Base-by-base conservation (phyloP, 2,888 invertebrate genomes). In the Sipunculus nudus region DNA sequence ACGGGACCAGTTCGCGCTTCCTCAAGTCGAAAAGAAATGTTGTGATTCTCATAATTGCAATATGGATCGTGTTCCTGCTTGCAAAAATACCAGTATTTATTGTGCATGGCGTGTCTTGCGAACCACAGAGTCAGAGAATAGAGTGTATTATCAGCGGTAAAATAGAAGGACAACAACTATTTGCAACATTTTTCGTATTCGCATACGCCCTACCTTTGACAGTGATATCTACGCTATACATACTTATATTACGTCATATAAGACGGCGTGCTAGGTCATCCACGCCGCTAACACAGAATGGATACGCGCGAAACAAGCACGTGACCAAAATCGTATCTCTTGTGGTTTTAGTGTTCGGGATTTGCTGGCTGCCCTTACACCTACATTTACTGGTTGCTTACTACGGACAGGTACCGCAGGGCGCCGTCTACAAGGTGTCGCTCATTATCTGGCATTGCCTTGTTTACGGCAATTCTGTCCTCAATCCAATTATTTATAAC, bases 21-120 rank as follows among this genome's bases (percentile, higher is more conserved):
- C n/a, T 60, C 8, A 29, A 39, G 2, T 32, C 40, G 21, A 54
- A 50, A n/a, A 19, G 13, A 1, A 54, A 59, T 43, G 50, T 64
- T 26, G 32, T 59, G 19, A 29, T 43, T 2, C 32, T 64, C 28
- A 59, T 56, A n/a, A 4, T 59, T 3, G 45, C 53, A 28, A 61
- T 67, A 41, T 68, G 68, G 68, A 31, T 54, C 21, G 56, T 60
- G 16, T 60, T 63, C 26, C 45, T 62, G 26, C 0, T 67, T 1
- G 59, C 55, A 25, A 67, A 69, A 19, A 59, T 60, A 0, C 65
- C 67, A 19, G 52, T 70, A 13, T 41, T 70, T 2, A 28, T 63
- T 16, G 59, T 66, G 10, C 69, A 70, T 29, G 63, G 59, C 8
- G 52, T 59, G 2, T 49, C 43, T 13, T n/a, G 26, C 13, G 50